Percentiles rank a stretch among this genome's conserved stretches.
phyloP scores from a whole-genome alignment of 2,888 invertebrate species.

The Synergus umbraculus region DNA sequence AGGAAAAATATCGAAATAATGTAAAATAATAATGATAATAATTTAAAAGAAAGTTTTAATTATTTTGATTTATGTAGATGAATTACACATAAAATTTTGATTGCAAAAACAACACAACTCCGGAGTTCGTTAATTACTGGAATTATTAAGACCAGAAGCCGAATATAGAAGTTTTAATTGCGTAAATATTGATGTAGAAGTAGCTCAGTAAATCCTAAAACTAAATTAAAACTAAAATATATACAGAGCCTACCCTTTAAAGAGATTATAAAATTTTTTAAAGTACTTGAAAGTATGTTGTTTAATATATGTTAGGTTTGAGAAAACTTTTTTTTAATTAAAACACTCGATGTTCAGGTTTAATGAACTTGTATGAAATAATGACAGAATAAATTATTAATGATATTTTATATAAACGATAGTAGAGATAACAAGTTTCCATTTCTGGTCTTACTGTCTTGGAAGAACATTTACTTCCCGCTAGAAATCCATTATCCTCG shows the following conservation, averaged over 20 bases:
- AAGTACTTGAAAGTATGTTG: too few relatives aligned
- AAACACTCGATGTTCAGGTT: background rate
- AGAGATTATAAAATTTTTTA: too few relatives aligned
- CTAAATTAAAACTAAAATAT: too few relatives aligned
- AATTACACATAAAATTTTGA: too few relatives aligned
- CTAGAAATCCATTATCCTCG: constrained; percentile 29
- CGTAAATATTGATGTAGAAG: too few relatives aligned
- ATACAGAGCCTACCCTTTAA: too few relatives aligned
- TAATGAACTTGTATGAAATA: background rate
- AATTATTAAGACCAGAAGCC: too few relatives aligned
- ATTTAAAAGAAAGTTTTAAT: background rate
- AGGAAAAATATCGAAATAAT: background rate
- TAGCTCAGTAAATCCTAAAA: too few relatives aligned
- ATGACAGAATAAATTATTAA: background rate
- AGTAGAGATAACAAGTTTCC: background rate
- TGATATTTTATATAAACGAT: background rate
- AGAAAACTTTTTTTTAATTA: background rate
- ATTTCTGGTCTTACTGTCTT: background rate
- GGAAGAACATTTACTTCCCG: background rate
- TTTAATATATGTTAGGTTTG: too few relatives aligned
- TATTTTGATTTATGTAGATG: background rate
- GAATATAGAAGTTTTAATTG: too few relatives aligned
- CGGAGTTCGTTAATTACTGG: too few relatives aligned
- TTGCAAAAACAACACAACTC: too few relatives aligned
- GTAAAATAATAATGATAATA: background rate